These are phyloP conservation scores for Cnemophilus loriae DNA, from an alignment of 2,113 vertebrate genomes.

Conservation along the genomic window DNA sequence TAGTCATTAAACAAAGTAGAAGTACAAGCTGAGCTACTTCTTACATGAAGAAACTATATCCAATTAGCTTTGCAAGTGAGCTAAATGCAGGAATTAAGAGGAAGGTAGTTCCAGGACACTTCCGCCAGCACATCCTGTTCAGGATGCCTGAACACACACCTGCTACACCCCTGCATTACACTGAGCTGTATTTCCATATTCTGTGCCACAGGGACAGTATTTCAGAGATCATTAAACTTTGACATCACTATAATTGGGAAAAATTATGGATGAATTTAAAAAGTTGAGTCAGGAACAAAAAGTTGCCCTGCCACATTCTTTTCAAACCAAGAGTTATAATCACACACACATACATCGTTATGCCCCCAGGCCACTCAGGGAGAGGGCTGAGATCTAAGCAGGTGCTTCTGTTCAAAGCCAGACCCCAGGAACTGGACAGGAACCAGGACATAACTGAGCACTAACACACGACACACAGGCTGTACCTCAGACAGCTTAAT, in stretches of 20 bases:
- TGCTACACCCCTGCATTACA: neutral
- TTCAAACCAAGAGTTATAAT: neutral
- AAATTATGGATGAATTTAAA: neutral
- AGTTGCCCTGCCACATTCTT: neutral
- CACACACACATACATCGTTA: neutral
- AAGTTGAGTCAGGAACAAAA: neutral
- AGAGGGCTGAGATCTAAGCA: neutral
- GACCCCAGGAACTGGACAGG: neutral
- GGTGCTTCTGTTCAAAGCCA: neutral
- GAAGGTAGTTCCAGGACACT: conserved; percentile 48
- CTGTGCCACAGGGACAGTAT: neutral
- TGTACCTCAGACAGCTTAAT: neutral
- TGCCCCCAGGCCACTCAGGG: no score
- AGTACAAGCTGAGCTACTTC: neutral
- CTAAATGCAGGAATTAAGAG: conserved; percentile 45
- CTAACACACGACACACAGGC: neutral
- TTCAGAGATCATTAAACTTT: neutral
- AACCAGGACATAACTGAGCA: neutral
- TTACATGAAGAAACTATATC: neutral
- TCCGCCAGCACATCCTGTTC: neutral
- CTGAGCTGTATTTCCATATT: neutral
- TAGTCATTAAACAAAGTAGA: conserved; percentile 24
- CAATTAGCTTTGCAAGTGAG: conserved; percentile 48
- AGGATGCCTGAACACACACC: neutral
- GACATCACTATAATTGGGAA: neutral